Evolutionary conservation across 2,113 vertebrate genomes (phyloP).

Genomic region (Todiramphus chloris): DNA sequence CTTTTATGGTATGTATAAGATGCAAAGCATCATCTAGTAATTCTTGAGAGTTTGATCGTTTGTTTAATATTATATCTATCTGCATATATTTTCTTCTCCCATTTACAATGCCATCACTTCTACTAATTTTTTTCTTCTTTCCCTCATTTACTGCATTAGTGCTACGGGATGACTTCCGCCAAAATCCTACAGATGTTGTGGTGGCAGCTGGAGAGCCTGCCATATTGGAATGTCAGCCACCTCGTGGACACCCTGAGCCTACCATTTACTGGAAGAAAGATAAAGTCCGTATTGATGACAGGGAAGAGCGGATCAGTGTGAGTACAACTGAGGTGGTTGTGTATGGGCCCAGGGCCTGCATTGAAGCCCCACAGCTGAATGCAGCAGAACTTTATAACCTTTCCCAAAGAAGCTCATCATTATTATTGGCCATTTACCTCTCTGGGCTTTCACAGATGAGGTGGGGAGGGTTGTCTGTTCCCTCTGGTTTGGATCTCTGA

Average conservation of each 20-base stretch:
- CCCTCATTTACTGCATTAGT: conserved; percentile 72
- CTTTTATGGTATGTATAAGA: not conserved
- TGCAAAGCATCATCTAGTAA: not conserved
- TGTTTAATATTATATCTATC: not conserved
- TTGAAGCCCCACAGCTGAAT: not conserved
- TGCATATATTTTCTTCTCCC: rapidly evolving
- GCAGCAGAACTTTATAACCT: not conserved
- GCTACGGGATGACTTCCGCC: conserved; percentile 96
- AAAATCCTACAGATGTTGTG: conserved; percentile 95
- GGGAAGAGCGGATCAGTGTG: conserved; percentile 94
- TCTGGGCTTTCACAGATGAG: not conserved
- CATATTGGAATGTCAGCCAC: conserved; percentile 94
- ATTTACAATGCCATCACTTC: not conserved
- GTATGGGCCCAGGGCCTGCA: not conserved
- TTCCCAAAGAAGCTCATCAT: rapidly evolving
- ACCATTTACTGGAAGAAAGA: conserved; percentile 99
- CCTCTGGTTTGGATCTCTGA: not conserved
- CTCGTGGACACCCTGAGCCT: conserved; percentile 95
- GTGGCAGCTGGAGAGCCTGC: conserved; percentile 96
- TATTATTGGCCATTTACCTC: not conserved
- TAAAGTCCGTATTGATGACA: conserved; percentile 93
- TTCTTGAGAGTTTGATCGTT: not conserved
- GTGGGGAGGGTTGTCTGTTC: not conserved
- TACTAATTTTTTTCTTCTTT: not conserved
- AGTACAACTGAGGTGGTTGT: conserved; percentile 19